Evolutionary conservation across 2,113 vertebrate species (phyloP), one percentile per base, ranked within the genome.

Genomic region (Sylvilagus bachmani): DNA sequence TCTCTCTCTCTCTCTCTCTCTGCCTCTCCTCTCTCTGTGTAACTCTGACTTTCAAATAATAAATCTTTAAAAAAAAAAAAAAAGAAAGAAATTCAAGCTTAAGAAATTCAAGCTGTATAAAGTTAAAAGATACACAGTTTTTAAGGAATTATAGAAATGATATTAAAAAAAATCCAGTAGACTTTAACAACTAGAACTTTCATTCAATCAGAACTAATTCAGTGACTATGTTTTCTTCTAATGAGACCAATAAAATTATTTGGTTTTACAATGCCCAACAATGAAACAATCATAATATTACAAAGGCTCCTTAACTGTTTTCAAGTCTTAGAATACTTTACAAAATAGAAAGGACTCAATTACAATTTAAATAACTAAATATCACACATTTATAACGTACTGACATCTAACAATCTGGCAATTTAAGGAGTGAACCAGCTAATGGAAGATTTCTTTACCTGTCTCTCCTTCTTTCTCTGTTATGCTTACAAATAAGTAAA

Each of bases 281-380:
- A 85, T 53, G 61, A 90, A 94, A 94, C 27, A 69, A 84, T 19
- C 4, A 44, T 53, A 92, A 74, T 31, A 95, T 22, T 69, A 0
- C 49, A 96, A 69, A 67, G 11, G 10, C 27, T 83, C 38, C 21
- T 78, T 49, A 64, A 25, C 5, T 78, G 51, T 83, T 94, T 79
- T 83, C 49, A 95, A 85, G 64, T 93, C 71, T 78, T 80, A 77
- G 71, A 95, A 83, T 55, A 86, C 78, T 70, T 93, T 85, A 85
- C 25, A 67, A 73, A 93, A 66, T 53, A 89, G 31, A 87, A 67
- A 64, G 83, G n/a, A 62, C 7, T 61, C 29, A 85, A 71, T 91
- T 89, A 44, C 5, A 87, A 49, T 22, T 89, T 86, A 89, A 90
- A 91, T 91, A 77, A 91, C 29, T 85, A 84, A 91, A 19, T 83